These are phyloP conservation scores for Eulemur rufifrons DNA, from an alignment of 2,113 vertebrate genomes.

Conservation along the genomic window DNA sequence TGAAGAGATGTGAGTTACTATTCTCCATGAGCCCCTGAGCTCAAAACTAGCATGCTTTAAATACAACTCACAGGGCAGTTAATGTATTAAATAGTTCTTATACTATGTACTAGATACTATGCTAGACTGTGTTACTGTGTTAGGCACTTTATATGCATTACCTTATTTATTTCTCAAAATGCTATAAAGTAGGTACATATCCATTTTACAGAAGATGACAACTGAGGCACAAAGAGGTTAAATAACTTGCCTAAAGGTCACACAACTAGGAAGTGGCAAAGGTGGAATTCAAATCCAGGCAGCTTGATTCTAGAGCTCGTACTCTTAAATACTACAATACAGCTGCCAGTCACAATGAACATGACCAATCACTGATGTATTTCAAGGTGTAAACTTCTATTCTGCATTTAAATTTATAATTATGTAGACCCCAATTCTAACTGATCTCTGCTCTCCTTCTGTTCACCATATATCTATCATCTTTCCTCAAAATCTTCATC, in stretches of 20 bases:
- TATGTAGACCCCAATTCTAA: background rate
- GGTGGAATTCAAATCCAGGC: background rate
- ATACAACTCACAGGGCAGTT: no score
- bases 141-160: background rate
- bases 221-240: background rate
- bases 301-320: background rate
- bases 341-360: background rate
- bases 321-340: background rate
- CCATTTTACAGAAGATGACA: background rate
- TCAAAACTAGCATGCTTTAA: no score
- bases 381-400: slow-evolving; percentile 24
- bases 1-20: no score
- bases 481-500: background rate
- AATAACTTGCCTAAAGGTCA: slow-evolving; percentile 8
- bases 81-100: background rate
- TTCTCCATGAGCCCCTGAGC: no score
- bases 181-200: background rate
- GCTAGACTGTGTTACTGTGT: background rate
- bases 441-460: background rate
- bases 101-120: background rate
- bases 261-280: background rate
- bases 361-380: background rate
- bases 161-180: slow-evolving; percentile 1
- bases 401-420: background rate
- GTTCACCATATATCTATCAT: background rate